phyloP scores from a whole-genome alignment of 2,797 vertebrate genomes.

The Miichthys miiuy region DNA sequence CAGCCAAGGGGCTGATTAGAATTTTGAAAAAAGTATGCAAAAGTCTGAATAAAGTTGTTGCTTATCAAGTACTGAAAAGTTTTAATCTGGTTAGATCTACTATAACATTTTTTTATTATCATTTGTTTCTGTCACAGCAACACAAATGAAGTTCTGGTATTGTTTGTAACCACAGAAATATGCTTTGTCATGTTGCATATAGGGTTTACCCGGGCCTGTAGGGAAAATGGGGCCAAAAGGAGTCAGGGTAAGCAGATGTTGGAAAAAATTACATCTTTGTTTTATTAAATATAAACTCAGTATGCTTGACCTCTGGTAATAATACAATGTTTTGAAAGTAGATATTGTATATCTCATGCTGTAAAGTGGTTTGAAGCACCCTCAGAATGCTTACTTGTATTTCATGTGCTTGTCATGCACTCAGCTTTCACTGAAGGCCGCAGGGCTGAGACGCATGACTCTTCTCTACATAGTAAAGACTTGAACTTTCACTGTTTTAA shows the following conservation, averaged over 20 bases:
- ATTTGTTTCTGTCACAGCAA: not conserved
- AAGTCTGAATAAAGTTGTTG: not conserved
- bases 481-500: constrained; percentile 38
- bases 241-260: constrained; percentile 88
- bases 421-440: constrained; percentile 3
- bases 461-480: constrained; percentile 2
- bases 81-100: constrained; percentile 2
- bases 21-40: constrained; percentile 3
- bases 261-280: not conserved
- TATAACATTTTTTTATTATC: not conserved
- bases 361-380: not conserved
- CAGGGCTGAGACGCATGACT: constrained; percentile 12
- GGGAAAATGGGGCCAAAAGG: constrained; percentile 94
- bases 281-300: constrained; percentile 1
- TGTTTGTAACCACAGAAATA: constrained; percentile 51
- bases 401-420: constrained; percentile 22
- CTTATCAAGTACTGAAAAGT: not conserved
- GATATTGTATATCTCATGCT: not conserved
- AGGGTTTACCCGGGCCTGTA: constrained; percentile 96
- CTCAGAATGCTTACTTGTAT: constrained; percentile 6
- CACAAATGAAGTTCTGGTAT: not conserved
- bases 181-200: constrained; percentile 77
- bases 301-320: constrained; percentile 1
- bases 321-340: constrained; percentile 7
- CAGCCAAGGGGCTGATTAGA: constrained; percentile 25